Evolutionary conservation across 2,797 vertebrate genomes (phyloP), one percentile per base, ranked within the genome.

Genomic region (Rhodeus uyekii): DNA sequence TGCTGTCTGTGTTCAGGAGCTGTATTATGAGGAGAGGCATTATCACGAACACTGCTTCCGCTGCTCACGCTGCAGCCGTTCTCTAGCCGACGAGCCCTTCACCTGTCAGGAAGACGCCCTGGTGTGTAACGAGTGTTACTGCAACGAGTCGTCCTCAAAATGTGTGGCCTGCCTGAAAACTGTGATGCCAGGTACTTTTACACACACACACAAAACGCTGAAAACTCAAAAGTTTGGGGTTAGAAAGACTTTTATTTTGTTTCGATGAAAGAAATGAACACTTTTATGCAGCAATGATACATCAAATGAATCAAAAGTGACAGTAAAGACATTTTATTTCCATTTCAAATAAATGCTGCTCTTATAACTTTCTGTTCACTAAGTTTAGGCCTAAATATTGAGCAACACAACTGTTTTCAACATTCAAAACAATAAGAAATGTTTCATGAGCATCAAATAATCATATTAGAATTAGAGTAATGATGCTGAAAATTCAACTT

Each of bases 11-110:
- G 29, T 12, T 14, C 89, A 99, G 98, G 98, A 99, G 92, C 95
- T 99, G 76, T 99, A 97, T 89, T 99, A 99, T 0, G 98, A 99
- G 87, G 96, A 99, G 83, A 95, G 96, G 4, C 97, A 99, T 78
- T 99, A 98, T 92, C 98, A 99, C 0, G 98, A 99, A 92, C 95
- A 97, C 90, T 99, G 98, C 89, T 98, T 99, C 90, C 96, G 96
- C 14, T 99, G 98, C 91, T 97, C 97, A 91, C 97, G 96, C 90
- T 99, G 98, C 2, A 96, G 96, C 65, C 96, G 96, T 83, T 98
- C 97, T 0, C 90, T 99, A 83, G 98, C 97, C 0, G 96, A 98
- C 0, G 97, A 99, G 87, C 96, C 97, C 0, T 99, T 99, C 92
- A 98, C 97, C 88, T 97, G 96, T 92, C 98, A 99, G 92, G 96